Base-by-base conservation (phyloP, 2,113 vertebrate genomes). In the Proterorhinus semilunaris region DNA sequence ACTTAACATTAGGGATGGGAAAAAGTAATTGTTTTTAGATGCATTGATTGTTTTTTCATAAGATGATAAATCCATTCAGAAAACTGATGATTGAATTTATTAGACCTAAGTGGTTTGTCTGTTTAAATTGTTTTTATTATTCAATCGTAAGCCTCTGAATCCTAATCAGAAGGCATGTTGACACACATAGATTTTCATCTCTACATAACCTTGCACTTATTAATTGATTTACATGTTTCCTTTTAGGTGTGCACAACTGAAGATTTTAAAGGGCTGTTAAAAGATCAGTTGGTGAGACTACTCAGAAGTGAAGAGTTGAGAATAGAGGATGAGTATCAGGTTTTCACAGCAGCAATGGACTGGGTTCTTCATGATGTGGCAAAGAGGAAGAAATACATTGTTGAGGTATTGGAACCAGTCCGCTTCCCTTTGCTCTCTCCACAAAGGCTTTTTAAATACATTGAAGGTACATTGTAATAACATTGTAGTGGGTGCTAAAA, bases 291-390 rank as follows among this genome's bases (percentile, higher is more conserved):
- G 66, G 89, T 96, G 62, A 95, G 90, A 85, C 88, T 99, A 82
- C 82, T 99, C 51, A 90, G 94, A 68, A 98, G 96, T 1, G 97
- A 99, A 83, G 97, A 99, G 89, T 91, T 98, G 16, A 92, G 95
- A 81, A 96, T 99, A 44, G 97, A 99, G 84, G 97, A 98, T 36
- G 97, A 99, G 90, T 98, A 97, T 84, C 97, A 99, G 86, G 96
- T 98, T 15, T 99, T 99, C 79, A 91, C 80, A 0, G 94, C 95
- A 1, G 95, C 96, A 5, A 98, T 99, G 97, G 93, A 95, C 0
- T 98, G 97, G 97, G 90, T 98, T 67, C 91, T 96, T 63, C 96
- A 96, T 68, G 96, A 98, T 46, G 87, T 96, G 65, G 89, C 92
- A 0, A 94, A 91, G 76, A 94, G 95, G 81, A 98, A 95, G 91